Evolutionary conservation across 35 echinoderm and acorn worm species (phyloP).

Genomic region (Lytechinus pictus): DNA sequence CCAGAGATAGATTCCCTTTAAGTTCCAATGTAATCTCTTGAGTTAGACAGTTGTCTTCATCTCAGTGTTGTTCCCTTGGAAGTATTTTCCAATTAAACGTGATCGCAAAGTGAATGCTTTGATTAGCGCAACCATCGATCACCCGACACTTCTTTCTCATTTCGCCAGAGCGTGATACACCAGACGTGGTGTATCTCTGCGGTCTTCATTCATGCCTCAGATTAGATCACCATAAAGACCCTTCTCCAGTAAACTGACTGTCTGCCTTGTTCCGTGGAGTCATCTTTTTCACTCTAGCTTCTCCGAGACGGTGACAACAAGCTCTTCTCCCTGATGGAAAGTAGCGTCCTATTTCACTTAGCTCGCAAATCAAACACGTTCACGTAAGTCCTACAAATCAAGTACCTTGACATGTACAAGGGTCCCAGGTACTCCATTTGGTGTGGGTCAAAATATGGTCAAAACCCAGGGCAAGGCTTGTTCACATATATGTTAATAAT

Average conservation of each 20-base stretch:
- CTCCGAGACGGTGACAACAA: not conserved
- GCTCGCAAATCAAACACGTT: not conserved
- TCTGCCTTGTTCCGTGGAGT: not conserved
- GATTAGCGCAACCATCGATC: not conserved
- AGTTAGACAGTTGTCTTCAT: not conserved
- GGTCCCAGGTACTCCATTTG: not conserved
- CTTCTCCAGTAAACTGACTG: not conserved
- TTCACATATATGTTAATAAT: not conserved
- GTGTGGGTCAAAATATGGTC: not conserved
- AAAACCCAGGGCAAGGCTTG: not conserved
- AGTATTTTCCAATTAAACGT: conserved; percentile 8
- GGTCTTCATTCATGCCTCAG: not conserved
- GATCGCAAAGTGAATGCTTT: not conserved
- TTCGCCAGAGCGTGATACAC: not conserved
- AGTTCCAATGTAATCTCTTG: not conserved
- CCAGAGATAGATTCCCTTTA: not conserved
- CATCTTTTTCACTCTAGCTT: not conserved
- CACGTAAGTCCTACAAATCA: not conserved
- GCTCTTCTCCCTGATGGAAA: not conserved
- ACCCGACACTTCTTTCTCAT: not conserved
- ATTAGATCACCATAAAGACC: not conserved
- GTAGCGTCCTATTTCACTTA: not conserved
- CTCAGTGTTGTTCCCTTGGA: not conserved
- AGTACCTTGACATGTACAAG: not conserved
- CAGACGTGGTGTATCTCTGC: not conserved